These are phyloP conservation scores for Ceyx margarethae DNA, from an alignment of 2,113 vertebrate species.

Conservation along the genomic window DNA sequence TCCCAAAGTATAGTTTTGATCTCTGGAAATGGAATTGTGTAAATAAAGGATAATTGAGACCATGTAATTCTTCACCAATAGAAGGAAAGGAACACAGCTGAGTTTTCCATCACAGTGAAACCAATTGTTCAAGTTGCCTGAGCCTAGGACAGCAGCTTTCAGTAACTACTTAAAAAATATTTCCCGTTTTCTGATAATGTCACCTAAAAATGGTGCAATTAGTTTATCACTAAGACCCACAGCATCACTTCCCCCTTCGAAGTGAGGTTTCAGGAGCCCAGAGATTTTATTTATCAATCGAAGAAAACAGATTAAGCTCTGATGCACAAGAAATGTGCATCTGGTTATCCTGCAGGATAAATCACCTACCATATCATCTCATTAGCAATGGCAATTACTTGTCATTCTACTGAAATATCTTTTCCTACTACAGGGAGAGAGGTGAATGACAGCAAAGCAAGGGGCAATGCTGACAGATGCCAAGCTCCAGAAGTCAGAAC, in stretches of 20 bases:
- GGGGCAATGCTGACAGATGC: neutral
- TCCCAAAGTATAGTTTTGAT: neutral
- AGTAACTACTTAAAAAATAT: neutral
- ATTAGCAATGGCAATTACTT: neutral
- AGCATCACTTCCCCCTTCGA: neutral
- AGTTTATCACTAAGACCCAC: neutral
- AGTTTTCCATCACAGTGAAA: neutral
- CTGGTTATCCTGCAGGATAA: neutral
- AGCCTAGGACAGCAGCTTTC: neutral
- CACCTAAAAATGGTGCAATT: neutral
- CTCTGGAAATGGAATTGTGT: neutral
- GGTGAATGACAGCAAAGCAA: neutral
- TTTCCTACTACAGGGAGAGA: neutral
- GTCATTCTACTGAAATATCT: neutral
- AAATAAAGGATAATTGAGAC: constrained; percentile 23
- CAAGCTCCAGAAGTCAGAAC: neutral
- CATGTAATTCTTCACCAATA: neutral
- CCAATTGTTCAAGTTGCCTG: neutral
- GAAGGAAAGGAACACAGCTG: neutral
- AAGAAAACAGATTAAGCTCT: neutral
- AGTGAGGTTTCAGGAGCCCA: neutral
- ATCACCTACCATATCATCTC: neutral
- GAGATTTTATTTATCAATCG: neutral
- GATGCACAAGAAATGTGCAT: neutral
- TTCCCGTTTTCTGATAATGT: neutral